A percentile compares a stretch with the other conserved stretches of the same genome.
Evolutionary conservation across 2,888 invertebrate genomes (phyloP).

Genomic region (Nemotelus pantherinus): DNA sequence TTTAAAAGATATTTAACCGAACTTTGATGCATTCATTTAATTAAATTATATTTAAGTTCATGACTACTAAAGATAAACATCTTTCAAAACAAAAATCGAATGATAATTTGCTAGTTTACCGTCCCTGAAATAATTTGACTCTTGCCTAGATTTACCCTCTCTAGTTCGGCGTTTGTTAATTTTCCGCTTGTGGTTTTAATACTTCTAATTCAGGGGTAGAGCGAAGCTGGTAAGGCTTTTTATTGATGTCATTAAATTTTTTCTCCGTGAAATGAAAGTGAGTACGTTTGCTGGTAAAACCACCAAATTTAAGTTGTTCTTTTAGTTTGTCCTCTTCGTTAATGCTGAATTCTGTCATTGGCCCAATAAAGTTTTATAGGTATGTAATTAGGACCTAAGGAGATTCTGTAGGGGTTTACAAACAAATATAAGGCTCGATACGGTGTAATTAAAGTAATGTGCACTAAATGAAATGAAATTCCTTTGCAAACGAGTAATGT

Average conservation of each 20-base stretch:
- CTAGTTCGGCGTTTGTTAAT: constrained; percentile 57
- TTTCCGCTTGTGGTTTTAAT: constrained; percentile 65
- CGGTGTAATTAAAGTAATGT: constrained; percentile 28
- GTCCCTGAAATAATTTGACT: no score
- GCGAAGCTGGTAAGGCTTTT: constrained; percentile 30
- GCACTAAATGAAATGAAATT: constrained; percentile 31
- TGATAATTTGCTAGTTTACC: no score
- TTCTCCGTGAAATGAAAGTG: constrained; percentile 12
- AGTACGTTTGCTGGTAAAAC: constrained; percentile 11
- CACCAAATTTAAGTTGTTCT: constrained; percentile 33
- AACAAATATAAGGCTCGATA: neutral
- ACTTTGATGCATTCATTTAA: no score
- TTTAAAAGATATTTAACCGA: no score
- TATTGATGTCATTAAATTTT: constrained; percentile 46
- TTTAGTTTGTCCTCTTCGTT: neutral
- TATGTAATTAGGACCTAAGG: constrained; percentile 34
- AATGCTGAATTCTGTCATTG: constrained; percentile 35
- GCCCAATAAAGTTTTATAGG: constrained; percentile 41
- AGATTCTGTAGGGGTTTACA: constrained; percentile 3
- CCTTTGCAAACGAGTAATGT: constrained; percentile 28
- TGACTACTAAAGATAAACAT: no score
- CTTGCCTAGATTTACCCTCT: neutral
- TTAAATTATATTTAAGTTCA: no score
- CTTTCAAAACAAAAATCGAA: no score
- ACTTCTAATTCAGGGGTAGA: constrained; percentile 57